Conservation (phyloP, 2,888 invertebrate genomes). For the Xanthorhoe designata region DNA sequence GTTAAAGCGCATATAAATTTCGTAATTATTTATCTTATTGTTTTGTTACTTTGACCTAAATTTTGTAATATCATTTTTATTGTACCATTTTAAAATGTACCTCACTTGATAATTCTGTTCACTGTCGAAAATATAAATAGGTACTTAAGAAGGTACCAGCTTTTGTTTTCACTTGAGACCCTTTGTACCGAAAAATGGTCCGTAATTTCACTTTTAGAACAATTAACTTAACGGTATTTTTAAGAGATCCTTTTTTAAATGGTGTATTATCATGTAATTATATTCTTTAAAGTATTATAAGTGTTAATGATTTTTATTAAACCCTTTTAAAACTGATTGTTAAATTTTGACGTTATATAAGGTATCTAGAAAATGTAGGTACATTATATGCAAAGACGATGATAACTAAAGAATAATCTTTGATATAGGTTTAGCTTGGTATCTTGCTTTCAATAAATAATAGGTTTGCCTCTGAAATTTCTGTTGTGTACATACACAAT, state of each 20-base stretch:
- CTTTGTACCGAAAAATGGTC: constrained; percentile 2
- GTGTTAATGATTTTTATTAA: neutral
- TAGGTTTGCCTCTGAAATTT: too few species aligned
- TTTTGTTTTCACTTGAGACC: neutral
- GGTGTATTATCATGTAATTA: neutral
- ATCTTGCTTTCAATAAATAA: too few species aligned
- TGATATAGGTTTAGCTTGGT: too few species aligned
- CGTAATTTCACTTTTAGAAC: constrained; percentile 6
- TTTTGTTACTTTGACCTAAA: neutral
- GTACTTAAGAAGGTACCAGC: neutral
- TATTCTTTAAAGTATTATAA: neutral
- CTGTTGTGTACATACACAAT: too few species aligned
- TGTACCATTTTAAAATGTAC: too few species aligned
- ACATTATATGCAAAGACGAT: too few species aligned
- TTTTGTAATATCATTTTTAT: too few species aligned
- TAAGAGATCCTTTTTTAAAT: neutral
- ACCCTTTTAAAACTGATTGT: neutral
- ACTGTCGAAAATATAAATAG: neutral
- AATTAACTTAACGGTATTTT: neutral
- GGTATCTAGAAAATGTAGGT: too few species aligned
- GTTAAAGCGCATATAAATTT: too few species aligned
- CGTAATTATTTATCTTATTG: too few species aligned
- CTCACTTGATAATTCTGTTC: neutral
- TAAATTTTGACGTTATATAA: too few species aligned
- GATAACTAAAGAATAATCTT: too few species aligned